Evolutionary conservation across 2,113 vertebrate species (phyloP).

Genomic region (Donacobius atricapilla): DNA sequence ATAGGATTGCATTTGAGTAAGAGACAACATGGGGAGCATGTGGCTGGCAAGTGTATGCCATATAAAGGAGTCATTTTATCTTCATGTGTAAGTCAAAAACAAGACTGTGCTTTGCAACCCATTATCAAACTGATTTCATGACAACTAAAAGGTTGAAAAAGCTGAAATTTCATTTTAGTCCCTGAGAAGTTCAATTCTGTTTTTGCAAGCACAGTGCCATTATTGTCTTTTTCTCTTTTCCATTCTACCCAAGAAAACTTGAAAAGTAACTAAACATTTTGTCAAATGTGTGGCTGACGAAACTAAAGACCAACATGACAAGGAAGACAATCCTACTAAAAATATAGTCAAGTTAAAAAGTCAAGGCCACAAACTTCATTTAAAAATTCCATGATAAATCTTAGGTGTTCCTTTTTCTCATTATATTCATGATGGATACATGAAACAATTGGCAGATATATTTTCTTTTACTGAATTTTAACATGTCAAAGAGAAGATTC

Average conservation of each 20-base stretch:
- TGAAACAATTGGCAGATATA: not conserved
- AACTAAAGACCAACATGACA: not conserved
- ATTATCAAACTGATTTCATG: not conserved
- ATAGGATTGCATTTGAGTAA: not conserved
- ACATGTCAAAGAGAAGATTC: not conserved
- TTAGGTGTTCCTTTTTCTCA: not conserved
- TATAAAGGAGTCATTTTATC: not conserved
- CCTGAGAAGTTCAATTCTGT: not conserved
- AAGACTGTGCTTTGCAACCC: not conserved
- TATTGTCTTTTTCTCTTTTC: not conserved
- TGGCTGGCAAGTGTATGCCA: not conserved
- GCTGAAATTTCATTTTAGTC: not conserved
- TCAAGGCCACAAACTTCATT: not conserved
- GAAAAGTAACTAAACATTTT: not conserved
- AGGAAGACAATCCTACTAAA: not conserved
- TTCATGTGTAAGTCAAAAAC: not conserved
- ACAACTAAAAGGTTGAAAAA: not conserved
- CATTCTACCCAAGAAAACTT: not conserved
- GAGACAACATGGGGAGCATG: not conserved
- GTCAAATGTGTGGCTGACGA: not conserved
- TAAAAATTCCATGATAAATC: not conserved
- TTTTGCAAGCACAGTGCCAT: not conserved
- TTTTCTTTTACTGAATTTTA: not conserved
- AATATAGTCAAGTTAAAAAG: not conserved
- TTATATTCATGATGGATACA: not conserved